Base-by-base conservation (phyloP, 2,113 vertebrate species). In the Thamnophis sirtalis region DNA sequence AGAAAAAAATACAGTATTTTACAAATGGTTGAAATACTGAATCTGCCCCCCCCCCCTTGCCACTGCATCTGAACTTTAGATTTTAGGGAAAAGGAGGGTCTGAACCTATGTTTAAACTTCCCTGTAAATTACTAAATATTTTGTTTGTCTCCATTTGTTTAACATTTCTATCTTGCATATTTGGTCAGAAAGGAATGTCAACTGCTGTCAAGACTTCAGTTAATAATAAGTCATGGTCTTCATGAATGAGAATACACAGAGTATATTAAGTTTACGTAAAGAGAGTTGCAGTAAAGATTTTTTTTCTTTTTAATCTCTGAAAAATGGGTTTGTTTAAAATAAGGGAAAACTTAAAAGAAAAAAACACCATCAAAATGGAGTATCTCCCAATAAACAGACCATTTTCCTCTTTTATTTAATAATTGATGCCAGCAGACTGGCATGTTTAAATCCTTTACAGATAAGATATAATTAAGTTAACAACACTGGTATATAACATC, bases 381-480 rank as follows among this genome's bases (percentile, higher is more conserved):
- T 93, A 94, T 89, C 94, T 95, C 73, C 92, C 91, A 68, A 95
- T 95, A 55, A 95, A 96, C 86, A 97, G 93, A 97, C 95, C 1
- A 95, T 96, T 97, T 96, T 17, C 73, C 21, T 94, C 88, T 94
- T 97, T 96, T 97, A 96, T 97, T 97, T 97, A 97, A 97, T 97
- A 97, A 97, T 97, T 97, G 95, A 97, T 97, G 53, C 56, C 91
- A 95, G 93, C 96, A 95, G 87, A 95, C 89, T 94, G 96, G 89
- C 93, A 96, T 7, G 50, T 93, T 97, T 96, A 96, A 97, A 97
- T 97, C 93, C 93, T 96, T 93, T 93, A 95, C 90, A 96, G 94
- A 96, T 96, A 97, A 96, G 97, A 97, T 97, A 97, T 97, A 97
- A 98, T 97, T 97, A 97, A 94, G 92, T 96, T 97, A 97, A 97